phyloP scores from a whole-genome alignment of 2,797 vertebrate species.

The Acipenser transmontanus region DNA sequence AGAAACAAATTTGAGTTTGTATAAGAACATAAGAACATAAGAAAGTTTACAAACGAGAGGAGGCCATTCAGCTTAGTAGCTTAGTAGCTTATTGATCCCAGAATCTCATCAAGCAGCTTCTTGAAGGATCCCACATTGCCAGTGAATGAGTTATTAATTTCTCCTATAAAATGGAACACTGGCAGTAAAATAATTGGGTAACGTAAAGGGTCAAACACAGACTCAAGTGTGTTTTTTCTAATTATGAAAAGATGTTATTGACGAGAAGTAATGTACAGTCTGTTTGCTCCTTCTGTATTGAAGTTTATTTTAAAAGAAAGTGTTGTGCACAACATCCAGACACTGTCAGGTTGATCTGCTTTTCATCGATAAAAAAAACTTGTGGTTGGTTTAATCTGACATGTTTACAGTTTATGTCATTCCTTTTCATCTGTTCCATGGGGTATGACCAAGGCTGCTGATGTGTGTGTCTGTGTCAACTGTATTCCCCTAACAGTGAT shows the following conservation, averaged over 20 bases:
- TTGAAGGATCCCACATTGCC: constrained; percentile 27
- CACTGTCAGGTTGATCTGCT: constrained; percentile 2
- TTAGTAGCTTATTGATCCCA: no score
- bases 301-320: not conserved
- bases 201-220: constrained; percentile 30
- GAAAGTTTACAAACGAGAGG: no score
- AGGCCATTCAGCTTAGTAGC: no score
- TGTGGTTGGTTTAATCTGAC: constrained; percentile 9
- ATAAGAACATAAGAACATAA: no score
- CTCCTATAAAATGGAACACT: constrained; percentile 43
- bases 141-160: constrained; percentile 44
- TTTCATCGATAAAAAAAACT: constrained; percentile 7
- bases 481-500: no score
- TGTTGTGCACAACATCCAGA: not conserved
- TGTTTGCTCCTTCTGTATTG: not conserved
- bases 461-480: not conserved
- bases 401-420: constrained; percentile 16
- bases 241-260: not conserved
- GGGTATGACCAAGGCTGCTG: not conserved
- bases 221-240: not conserved
- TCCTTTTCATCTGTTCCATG: constrained; percentile 16
- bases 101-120: no score
- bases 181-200: constrained; percentile 50
- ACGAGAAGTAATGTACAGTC: not conserved
- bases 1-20: constrained; percentile 44